phyloP scores from a whole-genome alignment of 2,888 invertebrate genomes.

The Eugnorisma glareosa region DNA sequence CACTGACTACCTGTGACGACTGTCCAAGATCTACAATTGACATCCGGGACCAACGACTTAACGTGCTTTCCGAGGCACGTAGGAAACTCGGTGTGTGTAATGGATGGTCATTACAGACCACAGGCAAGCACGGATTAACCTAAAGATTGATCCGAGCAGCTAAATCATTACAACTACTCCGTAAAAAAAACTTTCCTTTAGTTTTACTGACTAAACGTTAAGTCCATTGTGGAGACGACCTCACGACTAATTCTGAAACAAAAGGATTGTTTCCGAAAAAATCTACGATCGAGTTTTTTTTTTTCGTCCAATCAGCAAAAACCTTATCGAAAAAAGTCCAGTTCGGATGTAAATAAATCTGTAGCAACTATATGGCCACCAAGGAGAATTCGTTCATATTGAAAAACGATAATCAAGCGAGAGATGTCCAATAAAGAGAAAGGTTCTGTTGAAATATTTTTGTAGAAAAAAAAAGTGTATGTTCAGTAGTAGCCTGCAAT shows the following conservation, averaged over 20 bases:
- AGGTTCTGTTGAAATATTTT: slow-evolving; percentile 53
- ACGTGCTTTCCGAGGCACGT: too few species aligned
- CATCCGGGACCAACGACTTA: too few species aligned
- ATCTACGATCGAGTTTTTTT: slow-evolving; percentile 78
- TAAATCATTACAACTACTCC: background rate
- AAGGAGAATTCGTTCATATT: slow-evolving; percentile 72
- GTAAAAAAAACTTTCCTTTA: background rate
- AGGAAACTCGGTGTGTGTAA: too few species aligned
- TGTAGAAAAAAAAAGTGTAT: too few species aligned
- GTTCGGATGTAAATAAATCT: slow-evolving; percentile 86
- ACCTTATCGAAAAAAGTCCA: slow-evolving; percentile 80
- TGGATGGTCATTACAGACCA: too few species aligned
- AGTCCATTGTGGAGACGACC: slow-evolving; percentile 61
- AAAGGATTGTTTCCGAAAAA: slow-evolving; percentile 80
- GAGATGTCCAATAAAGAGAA: background rate
- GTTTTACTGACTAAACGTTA: background rate
- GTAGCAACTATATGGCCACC: slow-evolving; percentile 85
- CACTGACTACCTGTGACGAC: too few species aligned
- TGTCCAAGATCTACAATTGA: too few species aligned
- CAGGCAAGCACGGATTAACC: too few species aligned
- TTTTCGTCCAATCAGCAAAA: slow-evolving; percentile 86
- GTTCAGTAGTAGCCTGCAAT: too few species aligned
- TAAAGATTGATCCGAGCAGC: too few species aligned
- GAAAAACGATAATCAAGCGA: slow-evolving; percentile 63
- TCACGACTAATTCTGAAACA: slow-evolving; percentile 75